Conservation (phyloP, 2,888 invertebrate genomes). For the Invenusta paracnida region DNA sequence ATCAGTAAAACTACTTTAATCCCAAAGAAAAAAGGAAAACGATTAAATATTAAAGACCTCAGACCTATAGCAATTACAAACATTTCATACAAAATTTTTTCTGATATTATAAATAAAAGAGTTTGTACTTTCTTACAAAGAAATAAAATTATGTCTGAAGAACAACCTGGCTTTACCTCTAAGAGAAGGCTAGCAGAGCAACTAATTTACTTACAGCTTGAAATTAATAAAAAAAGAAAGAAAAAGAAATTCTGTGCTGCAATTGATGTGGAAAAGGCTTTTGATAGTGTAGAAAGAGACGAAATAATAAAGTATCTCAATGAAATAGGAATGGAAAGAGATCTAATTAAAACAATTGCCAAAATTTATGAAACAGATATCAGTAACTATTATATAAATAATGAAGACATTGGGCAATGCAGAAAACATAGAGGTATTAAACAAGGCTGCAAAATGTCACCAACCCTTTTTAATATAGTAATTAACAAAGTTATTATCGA, state of each 20-base stretch:
- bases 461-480: background rate
- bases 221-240: background rate
- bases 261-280: background rate
- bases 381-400: background rate
- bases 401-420: background rate
- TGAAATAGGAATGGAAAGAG: background rate
- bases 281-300: background rate
- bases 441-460: background rate
- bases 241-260: background rate
- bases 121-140: background rate
- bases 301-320: background rate
- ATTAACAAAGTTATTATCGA: background rate
- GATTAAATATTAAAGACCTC: background rate
- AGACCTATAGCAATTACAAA: background rate
- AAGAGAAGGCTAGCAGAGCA: background rate
- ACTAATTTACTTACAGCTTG: background rate
- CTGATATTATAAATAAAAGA: conserved; percentile 23
- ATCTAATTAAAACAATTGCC: background rate
- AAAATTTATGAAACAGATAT: background rate
- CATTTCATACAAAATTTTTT: conserved; percentile 4
- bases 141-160: background rate
- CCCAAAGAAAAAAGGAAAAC: conserved; percentile 1
- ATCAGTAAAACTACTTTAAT: conserved; percentile 13
- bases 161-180: background rate
- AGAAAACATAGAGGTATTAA: background rate